Conservation (phyloP, 2,888 invertebrate genomes). For the Mimachlamys varia region DNA sequence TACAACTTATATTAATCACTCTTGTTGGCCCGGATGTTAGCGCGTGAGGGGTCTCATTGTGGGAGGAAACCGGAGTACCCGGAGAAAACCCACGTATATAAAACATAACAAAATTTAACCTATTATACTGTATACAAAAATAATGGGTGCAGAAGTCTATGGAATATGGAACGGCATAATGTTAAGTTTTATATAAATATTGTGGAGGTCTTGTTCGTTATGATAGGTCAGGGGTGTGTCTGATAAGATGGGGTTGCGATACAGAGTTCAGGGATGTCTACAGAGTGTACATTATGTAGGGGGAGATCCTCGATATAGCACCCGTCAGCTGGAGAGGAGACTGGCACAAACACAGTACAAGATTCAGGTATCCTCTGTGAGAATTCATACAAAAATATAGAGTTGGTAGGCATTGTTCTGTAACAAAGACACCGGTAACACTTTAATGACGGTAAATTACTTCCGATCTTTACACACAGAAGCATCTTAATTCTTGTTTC, state of each 20-base stretch:
- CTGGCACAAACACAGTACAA: constrained; percentile 10
- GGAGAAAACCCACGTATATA: no score
- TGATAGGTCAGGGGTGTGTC: neutral
- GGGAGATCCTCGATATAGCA: neutral
- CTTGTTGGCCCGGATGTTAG: no score
- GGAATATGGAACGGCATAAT: neutral
- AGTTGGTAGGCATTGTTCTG: constrained; percentile 23
- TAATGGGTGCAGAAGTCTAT: neutral
- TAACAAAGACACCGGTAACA: neutral
- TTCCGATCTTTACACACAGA: constrained; percentile 1
- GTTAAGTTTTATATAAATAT: neutral
- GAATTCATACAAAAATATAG: constrained; percentile 17
- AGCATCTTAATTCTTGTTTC: neutral
- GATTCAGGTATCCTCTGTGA: constrained; percentile 14
- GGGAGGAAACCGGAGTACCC: no score
- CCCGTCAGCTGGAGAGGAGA: neutral
- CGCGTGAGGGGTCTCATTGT: no score
- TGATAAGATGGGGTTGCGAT: neutral
- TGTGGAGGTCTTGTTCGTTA: neutral
- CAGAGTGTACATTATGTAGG: constrained; percentile 20
- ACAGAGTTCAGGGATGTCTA: constrained; percentile 4
- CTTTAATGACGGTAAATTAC: neutral
- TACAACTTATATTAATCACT: no score
- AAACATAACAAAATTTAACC: no score
- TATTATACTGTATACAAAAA: neutral